Evolutionary conservation across 2,888 invertebrate genomes (phyloP).

Genomic region (Tetramorium bicarinatum): DNA sequence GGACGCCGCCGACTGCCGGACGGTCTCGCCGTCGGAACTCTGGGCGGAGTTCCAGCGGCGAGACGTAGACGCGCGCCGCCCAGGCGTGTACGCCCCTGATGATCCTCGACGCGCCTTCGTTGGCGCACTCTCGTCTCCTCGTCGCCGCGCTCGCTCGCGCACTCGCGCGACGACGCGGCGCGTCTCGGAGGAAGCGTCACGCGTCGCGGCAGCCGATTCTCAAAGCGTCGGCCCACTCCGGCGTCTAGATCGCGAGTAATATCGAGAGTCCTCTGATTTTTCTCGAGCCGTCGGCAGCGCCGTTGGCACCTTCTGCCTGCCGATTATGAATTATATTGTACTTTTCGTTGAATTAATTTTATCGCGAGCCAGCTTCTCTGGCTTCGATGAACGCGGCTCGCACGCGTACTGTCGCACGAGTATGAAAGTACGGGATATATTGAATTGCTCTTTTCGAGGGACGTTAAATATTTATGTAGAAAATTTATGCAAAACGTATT

Average conservation of each 20-base stretch:
- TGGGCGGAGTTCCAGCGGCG: constrained; percentile 76
- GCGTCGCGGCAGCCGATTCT: constrained; percentile 38
- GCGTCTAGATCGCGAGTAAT: background rate
- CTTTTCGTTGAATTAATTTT: background rate
- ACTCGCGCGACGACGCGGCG: constrained; percentile 58
- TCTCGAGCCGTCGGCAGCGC: background rate
- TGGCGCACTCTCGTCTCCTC: constrained; percentile 40
- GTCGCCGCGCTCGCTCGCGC: constrained; percentile 49
- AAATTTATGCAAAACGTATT: constrained; percentile 31
- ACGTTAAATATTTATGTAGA: constrained; percentile 20
- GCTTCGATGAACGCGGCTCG: background rate
- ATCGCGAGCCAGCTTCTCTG: background rate
- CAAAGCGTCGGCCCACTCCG: background rate
- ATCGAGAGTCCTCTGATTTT: background rate
- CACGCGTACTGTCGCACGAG: no score
- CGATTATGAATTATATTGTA: background rate
- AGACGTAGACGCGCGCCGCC: constrained; percentile 72
- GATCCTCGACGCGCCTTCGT: constrained; percentile 54
- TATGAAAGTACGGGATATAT: background rate
- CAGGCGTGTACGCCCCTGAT: constrained; percentile 68
- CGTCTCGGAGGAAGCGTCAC: constrained; percentile 2
- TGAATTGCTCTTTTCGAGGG: background rate
- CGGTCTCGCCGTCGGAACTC: constrained; percentile 64
- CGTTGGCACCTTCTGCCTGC: background rate
- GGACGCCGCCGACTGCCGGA: constrained; percentile 61